Evolutionary conservation across 2,113 vertebrate species (phyloP).

Genomic region (Strigops habroptila): DNA sequence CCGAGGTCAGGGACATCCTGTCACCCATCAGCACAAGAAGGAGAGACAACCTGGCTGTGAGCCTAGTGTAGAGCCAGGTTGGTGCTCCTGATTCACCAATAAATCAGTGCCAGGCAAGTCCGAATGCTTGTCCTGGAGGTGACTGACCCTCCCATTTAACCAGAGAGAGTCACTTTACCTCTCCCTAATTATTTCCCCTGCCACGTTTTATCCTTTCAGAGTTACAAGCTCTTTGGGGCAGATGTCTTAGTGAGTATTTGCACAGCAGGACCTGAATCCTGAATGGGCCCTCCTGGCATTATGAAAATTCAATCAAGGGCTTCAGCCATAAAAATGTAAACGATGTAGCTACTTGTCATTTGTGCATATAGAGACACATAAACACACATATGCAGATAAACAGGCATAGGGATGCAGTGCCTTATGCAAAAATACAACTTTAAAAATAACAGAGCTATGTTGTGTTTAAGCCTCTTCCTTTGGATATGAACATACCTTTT

Average conservation of each 20-base stretch:
- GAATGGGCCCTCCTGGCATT: not conserved
- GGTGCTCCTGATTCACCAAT: not conserved
- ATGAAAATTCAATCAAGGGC: constrained; percentile 44
- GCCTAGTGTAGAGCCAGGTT: not conserved
- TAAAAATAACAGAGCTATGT: not conserved
- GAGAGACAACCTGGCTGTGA: not conserved
- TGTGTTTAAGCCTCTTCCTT: not conserved
- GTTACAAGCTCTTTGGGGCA: constrained; percentile 17
- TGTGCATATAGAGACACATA: not conserved
- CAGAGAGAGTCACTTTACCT: not conserved
- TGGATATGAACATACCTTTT: not conserved
- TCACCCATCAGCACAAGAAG: not conserved
- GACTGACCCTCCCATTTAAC: not conserved
- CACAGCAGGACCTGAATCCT: constrained; percentile 12
- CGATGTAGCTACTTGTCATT: not conserved
- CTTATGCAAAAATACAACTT: not conserved
- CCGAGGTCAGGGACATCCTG: not conserved
- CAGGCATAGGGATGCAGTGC: not conserved
- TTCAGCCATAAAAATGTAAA: constrained; percentile 46
- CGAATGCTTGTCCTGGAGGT: not conserved
- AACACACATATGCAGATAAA: not conserved
- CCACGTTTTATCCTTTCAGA: constrained; percentile 11
- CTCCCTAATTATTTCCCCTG: not conserved
- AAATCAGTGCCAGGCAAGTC: not conserved
- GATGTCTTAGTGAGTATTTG: not conserved